Evolutionary conservation across 2,888 invertebrate species (phyloP).

Genomic region (Elmis aenea): DNA sequence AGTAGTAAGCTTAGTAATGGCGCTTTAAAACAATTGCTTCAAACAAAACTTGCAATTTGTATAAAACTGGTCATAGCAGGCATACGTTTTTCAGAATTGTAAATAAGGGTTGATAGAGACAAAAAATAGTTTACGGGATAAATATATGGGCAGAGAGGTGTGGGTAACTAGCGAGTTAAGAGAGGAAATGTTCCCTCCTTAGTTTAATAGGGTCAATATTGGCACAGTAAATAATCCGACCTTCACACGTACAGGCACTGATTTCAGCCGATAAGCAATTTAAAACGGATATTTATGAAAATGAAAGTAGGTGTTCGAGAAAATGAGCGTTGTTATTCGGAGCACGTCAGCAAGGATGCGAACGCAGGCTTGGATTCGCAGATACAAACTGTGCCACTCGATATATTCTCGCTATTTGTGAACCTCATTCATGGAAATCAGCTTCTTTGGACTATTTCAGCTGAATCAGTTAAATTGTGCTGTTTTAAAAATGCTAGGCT

Average conservation of each 20-base stretch:
- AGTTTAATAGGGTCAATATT: conserved; percentile 25
- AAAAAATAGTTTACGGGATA: no score
- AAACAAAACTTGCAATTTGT: no score
- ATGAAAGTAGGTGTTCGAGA: conserved; percentile 38
- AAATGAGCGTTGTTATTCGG: conserved; percentile 34
- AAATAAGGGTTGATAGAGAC: no score
- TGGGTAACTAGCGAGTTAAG: no score
- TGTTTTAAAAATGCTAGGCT: conserved; percentile 27
- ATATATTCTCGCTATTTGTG: conserved; percentile 36
- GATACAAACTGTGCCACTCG: conserved; percentile 37
- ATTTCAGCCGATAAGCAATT: conserved; percentile 39
- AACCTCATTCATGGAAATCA: conserved; percentile 36
- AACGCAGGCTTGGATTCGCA: conserved; percentile 27
- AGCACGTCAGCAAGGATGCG: conserved; percentile 37
- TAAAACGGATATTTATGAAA: conserved; percentile 42
- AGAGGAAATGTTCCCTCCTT: conserved; percentile 1
- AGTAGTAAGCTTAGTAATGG: no score
- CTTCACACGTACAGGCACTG: conserved; percentile 28
- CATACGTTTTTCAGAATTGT: no score
- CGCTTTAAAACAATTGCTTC: no score
- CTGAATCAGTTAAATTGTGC: conserved; percentile 38
- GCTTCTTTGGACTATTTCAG: conserved; percentile 34
- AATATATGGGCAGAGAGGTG: no score
- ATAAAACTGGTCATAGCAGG: no score
- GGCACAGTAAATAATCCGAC: conserved; percentile 24